Evolutionary conservation across 2,888 invertebrate species (phyloP), one percentile per base, ranked within the genome.

Genomic region (Synanthedon tipuliformis): DNA sequence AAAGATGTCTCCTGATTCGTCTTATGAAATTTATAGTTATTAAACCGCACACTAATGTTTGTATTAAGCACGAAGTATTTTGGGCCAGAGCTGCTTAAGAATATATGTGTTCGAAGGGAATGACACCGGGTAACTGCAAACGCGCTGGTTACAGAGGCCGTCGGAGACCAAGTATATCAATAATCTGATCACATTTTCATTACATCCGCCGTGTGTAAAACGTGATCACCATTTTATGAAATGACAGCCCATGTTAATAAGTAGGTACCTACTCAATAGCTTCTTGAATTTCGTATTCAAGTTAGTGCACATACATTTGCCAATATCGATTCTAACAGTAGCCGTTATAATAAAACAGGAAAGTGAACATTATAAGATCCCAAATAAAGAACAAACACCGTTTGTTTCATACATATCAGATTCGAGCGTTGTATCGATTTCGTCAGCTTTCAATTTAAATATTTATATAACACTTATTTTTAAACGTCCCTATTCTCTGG

Each of bases 161-260:
- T 70, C 62, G 65, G 63, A 68, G 66, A 64, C 66, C 34, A 34
- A 34, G 34, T 58, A 65, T 66, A 76, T 85, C 76, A 71, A 69
- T 64, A 81, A 72, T 70, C 81, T 68, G 73, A 75, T 78, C 83
- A 81, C 83, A 86, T 67, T 68, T 63, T 62, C 66, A 65, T 71
- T 66, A 82, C 82, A 78, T 86, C 86, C 87, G 86, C 70, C 75
- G 72, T 66, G 68, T 68, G 70, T 64, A 59, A 73, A 75, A 82
- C 82, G 78, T 82, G 81, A 78, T 69, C 69, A 68, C 66, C 73
- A 77, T 76, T 64, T 66, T 63, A 65, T 66, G 63, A 60, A 49
- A 18, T 15, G 13, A 16, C 49, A 15, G 18, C 45, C 45, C 12
- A 45, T 45, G 13, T 7, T 23, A 23, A 23, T 23, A 23, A 45